These are phyloP conservation scores for Oreohelix idahoensis DNA, from an alignment of 1,140 invertebrate genomes.

Conservation along the genomic window DNA sequence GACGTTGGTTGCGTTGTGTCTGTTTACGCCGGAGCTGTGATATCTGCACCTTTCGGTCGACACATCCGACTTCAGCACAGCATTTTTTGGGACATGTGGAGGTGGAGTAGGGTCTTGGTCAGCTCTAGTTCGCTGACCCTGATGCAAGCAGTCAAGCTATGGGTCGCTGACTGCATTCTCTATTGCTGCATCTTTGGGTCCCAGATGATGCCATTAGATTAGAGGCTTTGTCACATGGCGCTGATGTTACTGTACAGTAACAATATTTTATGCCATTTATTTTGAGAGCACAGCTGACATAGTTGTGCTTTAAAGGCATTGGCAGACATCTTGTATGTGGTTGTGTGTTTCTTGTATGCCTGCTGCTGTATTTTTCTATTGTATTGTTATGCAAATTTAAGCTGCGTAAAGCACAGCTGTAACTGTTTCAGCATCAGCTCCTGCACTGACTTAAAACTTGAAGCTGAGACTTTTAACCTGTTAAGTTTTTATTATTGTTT, in stretches of 20 bases:
- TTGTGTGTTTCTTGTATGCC: not conserved
- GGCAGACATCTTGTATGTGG: not conserved
- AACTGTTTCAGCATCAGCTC: not conserved
- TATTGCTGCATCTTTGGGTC: too few species aligned
- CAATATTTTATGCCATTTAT: not conserved
- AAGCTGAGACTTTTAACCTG: constrained; percentile 1
- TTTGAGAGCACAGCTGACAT: not conserved
- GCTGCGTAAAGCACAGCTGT: not conserved
- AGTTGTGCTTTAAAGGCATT: not conserved
- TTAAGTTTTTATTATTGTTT: too few species aligned
- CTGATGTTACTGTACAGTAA: not conserved
- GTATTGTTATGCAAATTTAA: not conserved
- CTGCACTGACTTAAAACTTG: constrained; percentile 3
- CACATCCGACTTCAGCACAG: too few species aligned
- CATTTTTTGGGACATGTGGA: too few species aligned
- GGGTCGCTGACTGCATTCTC: too few species aligned
- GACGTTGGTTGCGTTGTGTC: too few species aligned
- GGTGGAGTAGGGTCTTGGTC: too few species aligned
- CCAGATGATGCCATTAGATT: not conserved
- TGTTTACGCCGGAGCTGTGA: too few species aligned
- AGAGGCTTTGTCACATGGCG: not conserved
- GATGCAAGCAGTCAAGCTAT: too few species aligned
- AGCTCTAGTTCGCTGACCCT: too few species aligned
- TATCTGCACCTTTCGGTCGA: too few species aligned
- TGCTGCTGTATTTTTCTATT: not conserved